These are phyloP conservation scores for Notarius lentiginosus DNA, from an alignment of 2,113 vertebrate species.

Conservation along the genomic window DNA sequence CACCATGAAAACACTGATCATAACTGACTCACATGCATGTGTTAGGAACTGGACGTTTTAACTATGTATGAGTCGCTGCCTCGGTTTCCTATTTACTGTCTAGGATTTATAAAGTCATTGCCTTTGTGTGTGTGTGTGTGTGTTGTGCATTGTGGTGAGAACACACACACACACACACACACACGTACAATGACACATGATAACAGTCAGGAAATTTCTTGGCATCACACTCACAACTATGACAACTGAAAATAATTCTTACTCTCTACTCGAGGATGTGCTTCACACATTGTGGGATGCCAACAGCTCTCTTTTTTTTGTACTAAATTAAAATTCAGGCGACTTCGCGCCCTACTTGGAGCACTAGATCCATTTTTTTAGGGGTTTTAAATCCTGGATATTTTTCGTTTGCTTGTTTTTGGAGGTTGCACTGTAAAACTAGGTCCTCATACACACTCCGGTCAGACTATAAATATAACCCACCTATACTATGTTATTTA, in stretches of 20 bases:
- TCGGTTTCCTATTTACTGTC: slow-evolving; percentile 41
- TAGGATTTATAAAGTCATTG: slow-evolving; percentile 14
- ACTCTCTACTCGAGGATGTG: slow-evolving; percentile 16
- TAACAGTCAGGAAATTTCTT: slow-evolving; percentile 22
- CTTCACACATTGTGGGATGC: slow-evolving; percentile 6
- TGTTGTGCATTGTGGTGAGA: slow-evolving; percentile 6
- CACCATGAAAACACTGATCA: background rate
- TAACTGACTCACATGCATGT: slow-evolving; percentile 25
- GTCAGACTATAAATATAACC: background rate
- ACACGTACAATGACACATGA: slow-evolving; percentile 14
- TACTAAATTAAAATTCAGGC: slow-evolving; percentile 21
- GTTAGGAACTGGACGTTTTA: background rate
- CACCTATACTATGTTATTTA: background rate
- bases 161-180: slow-evolving; percentile 21
- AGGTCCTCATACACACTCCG: background rate
- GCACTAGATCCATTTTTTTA: background rate
- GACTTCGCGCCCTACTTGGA: slow-evolving; percentile 24
- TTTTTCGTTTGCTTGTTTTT: background rate
- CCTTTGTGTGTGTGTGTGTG: background rate
- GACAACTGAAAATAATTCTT: slow-evolving; percentile 28
- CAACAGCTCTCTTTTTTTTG: background rate
- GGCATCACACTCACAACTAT: slow-evolving; percentile 8
- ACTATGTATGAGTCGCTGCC: background rate
- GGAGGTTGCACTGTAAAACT: background rate
- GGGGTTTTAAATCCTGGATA: background rate